phyloP scores from a whole-genome alignment of 2,888 invertebrate genomes.

The Campaea margaritaria region DNA sequence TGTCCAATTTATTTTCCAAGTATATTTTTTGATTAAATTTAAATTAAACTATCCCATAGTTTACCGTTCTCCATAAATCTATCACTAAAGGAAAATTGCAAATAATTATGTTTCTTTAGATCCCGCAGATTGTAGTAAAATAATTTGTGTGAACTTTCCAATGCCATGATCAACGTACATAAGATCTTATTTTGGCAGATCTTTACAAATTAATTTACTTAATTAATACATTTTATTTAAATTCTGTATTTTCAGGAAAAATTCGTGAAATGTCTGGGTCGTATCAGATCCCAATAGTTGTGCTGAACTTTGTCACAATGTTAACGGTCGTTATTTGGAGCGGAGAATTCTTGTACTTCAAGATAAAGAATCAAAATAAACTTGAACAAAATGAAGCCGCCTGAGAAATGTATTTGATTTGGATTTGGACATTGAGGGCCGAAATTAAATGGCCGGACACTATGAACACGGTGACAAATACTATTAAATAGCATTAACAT shows the following conservation, averaged over 20 bases:
- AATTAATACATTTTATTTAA: not conserved
- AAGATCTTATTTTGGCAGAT: conserved; percentile 2
- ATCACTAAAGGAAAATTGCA: not conserved
- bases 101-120: conserved; percentile 10
- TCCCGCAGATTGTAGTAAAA: not conserved
- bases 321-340: conserved; percentile 86
- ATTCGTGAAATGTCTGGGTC: conserved; percentile 86
- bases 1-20: too few relatives aligned
- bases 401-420: conserved; percentile 3
- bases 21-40: too few relatives aligned
- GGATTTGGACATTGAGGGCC: not conserved
- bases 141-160: not conserved
- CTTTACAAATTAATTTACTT: not conserved
- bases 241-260: conserved; percentile 79
- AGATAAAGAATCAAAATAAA: conserved; percentile 58
- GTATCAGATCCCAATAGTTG: conserved; percentile 84
- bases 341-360: conserved; percentile 77
- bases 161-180: not conserved
- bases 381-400: conserved; percentile 37
- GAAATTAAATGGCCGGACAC: not conserved
- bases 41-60: too few relatives aligned
- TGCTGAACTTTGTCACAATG: conserved; percentile 86
- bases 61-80: too few relatives aligned
- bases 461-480: not conserved
- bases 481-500: too few relatives aligned